Evolutionary conservation across 1,140 invertebrate species (phyloP).

Genomic region (Drosophila athabasca): DNA sequence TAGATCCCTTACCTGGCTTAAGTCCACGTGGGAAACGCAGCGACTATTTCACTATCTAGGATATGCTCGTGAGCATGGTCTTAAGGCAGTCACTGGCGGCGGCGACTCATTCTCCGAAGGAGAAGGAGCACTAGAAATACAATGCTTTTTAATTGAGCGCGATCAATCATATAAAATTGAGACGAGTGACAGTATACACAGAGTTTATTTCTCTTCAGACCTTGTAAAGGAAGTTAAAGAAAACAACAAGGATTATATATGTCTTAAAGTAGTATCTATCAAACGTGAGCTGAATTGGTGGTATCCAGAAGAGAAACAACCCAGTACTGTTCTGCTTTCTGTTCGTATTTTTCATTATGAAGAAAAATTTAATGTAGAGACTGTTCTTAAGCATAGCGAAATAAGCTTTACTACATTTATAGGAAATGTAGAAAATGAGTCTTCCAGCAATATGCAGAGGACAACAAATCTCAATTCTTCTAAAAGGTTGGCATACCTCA

Average conservation of each 20-base stretch:
- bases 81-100: not conserved
- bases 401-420: conserved; percentile 1
- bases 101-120: not conserved
- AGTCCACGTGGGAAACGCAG: conserved; percentile 38
- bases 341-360: conserved; percentile 22
- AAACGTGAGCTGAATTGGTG: conserved; percentile 48
- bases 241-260: not conserved
- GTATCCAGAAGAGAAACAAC: conserved; percentile 50
- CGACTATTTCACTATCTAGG: conserved; percentile 23
- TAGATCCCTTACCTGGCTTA: conserved; percentile 23
- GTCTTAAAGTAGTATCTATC: conserved; percentile 33
- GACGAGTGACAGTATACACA: conserved; percentile 26
- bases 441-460: not conserved
- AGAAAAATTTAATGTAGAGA: conserved; percentile 4
- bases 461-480: too few relatives aligned
- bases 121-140: not conserved
- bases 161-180: not conserved
- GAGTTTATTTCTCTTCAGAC: conserved; percentile 5
- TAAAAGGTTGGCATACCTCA: too few relatives aligned
- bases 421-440: not conserved
- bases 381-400: not conserved
- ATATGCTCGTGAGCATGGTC: not conserved
- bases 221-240: conserved; percentile 26
- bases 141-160: conserved; percentile 5
- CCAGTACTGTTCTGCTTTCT: conserved; percentile 28